Conservation (phyloP, 2,888 invertebrate species). For the Crocallis elinguaria region DNA sequence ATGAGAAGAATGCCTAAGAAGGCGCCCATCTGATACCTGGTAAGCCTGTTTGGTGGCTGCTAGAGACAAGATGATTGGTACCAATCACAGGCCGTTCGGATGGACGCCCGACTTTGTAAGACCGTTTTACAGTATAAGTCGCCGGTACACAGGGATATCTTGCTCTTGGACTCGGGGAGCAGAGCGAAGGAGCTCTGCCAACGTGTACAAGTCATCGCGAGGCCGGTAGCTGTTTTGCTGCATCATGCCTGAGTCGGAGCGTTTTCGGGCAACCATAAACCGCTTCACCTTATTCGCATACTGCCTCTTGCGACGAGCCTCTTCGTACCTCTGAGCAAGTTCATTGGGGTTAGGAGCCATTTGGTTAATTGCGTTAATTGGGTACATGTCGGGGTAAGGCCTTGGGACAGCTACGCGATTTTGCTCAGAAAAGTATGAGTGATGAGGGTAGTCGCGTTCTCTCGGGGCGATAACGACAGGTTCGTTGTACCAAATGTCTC, state of each 20-base stretch:
- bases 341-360: constrained; percentile 73
- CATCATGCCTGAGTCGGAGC: constrained; percentile 66
- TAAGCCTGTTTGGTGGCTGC: constrained; percentile 35
- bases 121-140: constrained; percentile 83
- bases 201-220: constrained; percentile 85
- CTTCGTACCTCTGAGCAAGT: constrained; percentile 74
- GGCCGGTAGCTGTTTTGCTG: constrained; percentile 77
- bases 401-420: constrained; percentile 72
- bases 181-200: constrained; percentile 84
- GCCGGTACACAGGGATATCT: constrained; percentile 85
- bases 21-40: constrained; percentile 51
- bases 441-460: constrained; percentile 71
- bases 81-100: constrained; percentile 42
- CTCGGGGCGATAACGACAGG: constrained; percentile 81
- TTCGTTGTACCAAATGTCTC: constrained; percentile 85
- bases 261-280: constrained; percentile 86
- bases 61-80: constrained; percentile 34
- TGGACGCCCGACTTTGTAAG: constrained; percentile 49
- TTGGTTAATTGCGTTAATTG: constrained; percentile 46
- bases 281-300: constrained; percentile 83
- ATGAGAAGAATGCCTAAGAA: constrained; percentile 47
- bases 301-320: constrained; percentile 78
- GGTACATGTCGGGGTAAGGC: constrained; percentile 72
- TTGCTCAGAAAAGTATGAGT: constrained; percentile 79
- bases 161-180: constrained; percentile 82